phyloP scores from a whole-genome alignment of 2,888 invertebrate species.

The Lepidochrysops patricia region DNA sequence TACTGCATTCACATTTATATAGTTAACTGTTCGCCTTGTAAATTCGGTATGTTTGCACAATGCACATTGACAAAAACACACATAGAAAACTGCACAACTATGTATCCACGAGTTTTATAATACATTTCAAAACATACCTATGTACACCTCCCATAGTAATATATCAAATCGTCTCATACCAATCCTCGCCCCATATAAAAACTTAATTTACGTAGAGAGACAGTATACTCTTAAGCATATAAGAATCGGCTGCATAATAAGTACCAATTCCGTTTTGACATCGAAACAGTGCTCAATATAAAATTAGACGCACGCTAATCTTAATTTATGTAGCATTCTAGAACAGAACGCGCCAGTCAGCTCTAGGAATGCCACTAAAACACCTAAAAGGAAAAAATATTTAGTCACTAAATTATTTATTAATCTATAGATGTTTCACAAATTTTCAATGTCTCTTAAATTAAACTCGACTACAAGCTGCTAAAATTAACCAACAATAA shows the following conservation, averaged over 20 bases:
- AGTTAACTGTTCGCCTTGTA: conserved; percentile 48
- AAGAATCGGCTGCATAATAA: conserved; percentile 8
- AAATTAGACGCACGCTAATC: conserved; percentile 3
- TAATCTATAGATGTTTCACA: conserved; percentile 47
- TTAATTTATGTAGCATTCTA: not conserved
- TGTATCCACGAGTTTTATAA: conserved; percentile 34
- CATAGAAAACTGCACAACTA: conserved; percentile 36
- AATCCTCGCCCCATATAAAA: conserved; percentile 54
- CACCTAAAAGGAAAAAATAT: conserved; percentile 43
- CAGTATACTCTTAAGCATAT: conserved; percentile 7
- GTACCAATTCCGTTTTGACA: conserved; percentile 13
- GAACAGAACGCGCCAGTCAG: not conserved
- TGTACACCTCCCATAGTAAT: conserved; percentile 53
- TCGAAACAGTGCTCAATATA: conserved; percentile 5
- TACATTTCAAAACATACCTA: conserved; percentile 48
- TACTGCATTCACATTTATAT: conserved; percentile 61
- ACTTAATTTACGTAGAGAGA: conserved; percentile 8
- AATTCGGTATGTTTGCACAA: conserved; percentile 59
- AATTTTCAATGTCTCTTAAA: conserved; percentile 36
- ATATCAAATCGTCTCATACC: conserved; percentile 42
- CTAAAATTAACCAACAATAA: conserved; percentile 66
- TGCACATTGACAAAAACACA: conserved; percentile 47
- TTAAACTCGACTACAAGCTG: conserved; percentile 67
- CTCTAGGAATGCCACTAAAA: conserved; percentile 13
- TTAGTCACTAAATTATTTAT: conserved; percentile 62